Percentiles rank a stretch among this genome's conserved stretches.
Evolutionary conservation across 2,113 vertebrate genomes (phyloP).

Genomic region (Xerus inauris): DNA sequence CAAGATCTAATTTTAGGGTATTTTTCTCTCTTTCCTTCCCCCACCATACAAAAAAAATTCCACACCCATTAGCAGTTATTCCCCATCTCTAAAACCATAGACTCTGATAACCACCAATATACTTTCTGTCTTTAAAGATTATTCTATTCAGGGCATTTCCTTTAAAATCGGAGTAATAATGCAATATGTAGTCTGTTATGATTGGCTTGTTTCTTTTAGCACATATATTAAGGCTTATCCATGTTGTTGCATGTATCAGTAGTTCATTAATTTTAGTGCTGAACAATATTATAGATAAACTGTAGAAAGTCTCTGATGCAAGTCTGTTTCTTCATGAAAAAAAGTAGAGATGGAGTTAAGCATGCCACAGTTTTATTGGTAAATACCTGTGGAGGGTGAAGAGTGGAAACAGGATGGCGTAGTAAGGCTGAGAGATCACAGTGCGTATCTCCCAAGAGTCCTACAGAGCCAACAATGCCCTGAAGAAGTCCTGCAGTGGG

Average conservation of each 20-base stretch:
- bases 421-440: rapidly evolving
- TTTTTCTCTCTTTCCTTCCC: background rate
- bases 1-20: background rate
- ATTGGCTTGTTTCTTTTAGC: background rate
- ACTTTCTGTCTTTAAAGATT: background rate
- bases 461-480: background rate
- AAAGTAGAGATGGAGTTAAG: background rate
- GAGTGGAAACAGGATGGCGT: background rate
- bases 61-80: background rate
- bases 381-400: background rate
- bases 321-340: background rate
- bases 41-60: background rate
- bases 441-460: background rate
- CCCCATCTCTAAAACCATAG: background rate
- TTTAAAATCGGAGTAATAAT: background rate
- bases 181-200: background rate
- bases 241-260: background rate
- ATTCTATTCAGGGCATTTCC: background rate
- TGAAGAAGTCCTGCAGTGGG: background rate
- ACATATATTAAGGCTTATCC: background rate
- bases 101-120: background rate
- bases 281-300: background rate
- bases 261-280: background rate
- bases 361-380: background rate
- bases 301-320: background rate